phyloP scores from a whole-genome alignment of 2,888 invertebrate species.

The Drosophila buzzatii region DNA sequence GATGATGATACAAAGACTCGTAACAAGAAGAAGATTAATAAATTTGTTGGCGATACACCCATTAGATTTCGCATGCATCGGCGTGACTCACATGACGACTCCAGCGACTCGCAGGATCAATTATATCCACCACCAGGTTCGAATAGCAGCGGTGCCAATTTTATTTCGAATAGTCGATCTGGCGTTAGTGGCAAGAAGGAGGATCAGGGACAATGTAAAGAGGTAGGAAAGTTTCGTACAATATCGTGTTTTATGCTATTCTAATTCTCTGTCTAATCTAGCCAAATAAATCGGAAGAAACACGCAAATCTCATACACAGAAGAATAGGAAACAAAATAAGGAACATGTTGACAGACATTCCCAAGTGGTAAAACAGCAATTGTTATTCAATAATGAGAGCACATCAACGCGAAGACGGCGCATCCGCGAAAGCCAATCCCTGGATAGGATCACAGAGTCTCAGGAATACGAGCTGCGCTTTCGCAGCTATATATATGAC shows the following conservation, averaged over 20 bases:
- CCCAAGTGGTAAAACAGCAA: conserved; percentile 71
- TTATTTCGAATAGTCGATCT: conserved; percentile 67
- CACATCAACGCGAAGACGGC: conserved; percentile 86
- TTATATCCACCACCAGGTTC: conserved; percentile 80
- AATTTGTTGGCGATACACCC: conserved; percentile 87
- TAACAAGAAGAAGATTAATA: conserved; percentile 92
- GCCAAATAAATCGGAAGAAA: conserved; percentile 82
- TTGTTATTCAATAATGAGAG: conserved; percentile 26
- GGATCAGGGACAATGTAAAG: conserved; percentile 76
- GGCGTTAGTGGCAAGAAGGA: conserved; percentile 79
- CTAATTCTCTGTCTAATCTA: conserved; percentile 26
- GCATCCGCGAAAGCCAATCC: conserved; percentile 92
- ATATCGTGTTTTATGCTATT: neutral
- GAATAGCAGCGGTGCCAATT: conserved; percentile 79
- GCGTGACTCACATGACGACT: conserved; percentile 93
- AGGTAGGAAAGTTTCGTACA: conserved; percentile 51
- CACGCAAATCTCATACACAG: conserved; percentile 80
- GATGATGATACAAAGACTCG: conserved; percentile 92
- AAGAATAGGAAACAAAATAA: conserved; percentile 76
- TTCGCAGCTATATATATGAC: conserved; percentile 64
- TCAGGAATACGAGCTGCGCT: conserved; percentile 88
- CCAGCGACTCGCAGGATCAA: conserved; percentile 93
- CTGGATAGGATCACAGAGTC: conserved; percentile 94
- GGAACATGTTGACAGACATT: conserved; percentile 78
- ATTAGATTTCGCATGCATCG: conserved; percentile 88